Evolutionary conservation across 2,113 vertebrate species (phyloP).

Genomic region (Rutilus rutilus): DNA sequence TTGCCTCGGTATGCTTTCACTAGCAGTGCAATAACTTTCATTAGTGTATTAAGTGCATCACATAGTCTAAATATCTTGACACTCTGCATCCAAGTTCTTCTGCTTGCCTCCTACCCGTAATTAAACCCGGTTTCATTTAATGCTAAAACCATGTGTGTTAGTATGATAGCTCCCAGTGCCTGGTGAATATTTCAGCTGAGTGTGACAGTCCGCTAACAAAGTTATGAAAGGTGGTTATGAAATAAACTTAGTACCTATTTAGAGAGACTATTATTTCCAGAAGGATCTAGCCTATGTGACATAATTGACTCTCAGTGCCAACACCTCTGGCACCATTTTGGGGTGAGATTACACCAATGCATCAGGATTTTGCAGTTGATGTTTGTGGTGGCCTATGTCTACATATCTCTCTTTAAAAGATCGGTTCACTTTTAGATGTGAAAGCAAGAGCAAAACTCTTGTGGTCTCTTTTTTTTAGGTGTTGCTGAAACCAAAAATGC

Average conservation of each 20-base stretch:
- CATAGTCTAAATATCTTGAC: background rate
- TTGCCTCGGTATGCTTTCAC: background rate
- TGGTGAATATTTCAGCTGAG: background rate
- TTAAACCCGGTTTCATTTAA: background rate
- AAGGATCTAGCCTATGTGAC: background rate
- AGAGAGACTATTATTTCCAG: background rate
- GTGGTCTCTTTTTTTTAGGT: background rate
- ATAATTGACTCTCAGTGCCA: background rate
- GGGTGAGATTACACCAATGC: slow-evolving; percentile 16
- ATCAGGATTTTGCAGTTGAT: background rate
- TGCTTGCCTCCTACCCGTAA: background rate
- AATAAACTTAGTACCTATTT: too few relatives aligned
- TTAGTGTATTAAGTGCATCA: background rate
- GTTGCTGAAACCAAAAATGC: background rate
- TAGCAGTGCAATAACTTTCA: background rate
- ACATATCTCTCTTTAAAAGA: background rate
- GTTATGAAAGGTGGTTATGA: slow-evolving; percentile 10
- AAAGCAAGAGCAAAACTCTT: background rate
- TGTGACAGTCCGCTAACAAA: background rate
- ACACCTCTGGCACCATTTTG: slow-evolving; percentile 12
- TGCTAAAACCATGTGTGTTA: background rate
- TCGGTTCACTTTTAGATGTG: background rate
- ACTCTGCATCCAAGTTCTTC: background rate
- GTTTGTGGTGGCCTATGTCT: background rate
- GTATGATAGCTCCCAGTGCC: background rate